Percentiles rank a stretch among this genome's conserved stretches.
These are phyloP conservation scores for Lasioglossum zephyrum DNA, from an alignment of 2,888 invertebrate genomes.

Conservation along the genomic window DNA sequence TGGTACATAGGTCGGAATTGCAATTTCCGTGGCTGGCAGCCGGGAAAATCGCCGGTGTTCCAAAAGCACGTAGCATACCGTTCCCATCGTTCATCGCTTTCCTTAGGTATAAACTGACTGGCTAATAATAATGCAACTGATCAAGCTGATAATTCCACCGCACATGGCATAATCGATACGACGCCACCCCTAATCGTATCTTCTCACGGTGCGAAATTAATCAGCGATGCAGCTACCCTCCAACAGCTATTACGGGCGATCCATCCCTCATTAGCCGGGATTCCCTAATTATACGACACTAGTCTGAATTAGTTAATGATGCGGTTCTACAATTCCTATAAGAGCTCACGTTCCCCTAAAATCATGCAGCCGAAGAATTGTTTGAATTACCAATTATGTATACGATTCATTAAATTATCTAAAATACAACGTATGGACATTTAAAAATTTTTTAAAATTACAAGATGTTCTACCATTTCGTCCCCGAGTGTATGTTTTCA, in stretches of 20 bases:
- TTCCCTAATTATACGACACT: slow-evolving; percentile 27
- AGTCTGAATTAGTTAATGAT: slow-evolving; percentile 28
- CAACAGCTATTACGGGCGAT: slow-evolving; percentile 32
- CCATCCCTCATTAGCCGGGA: slow-evolving; percentile 33
- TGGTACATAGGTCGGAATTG: slow-evolving; percentile 28
- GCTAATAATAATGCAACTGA: slow-evolving; percentile 28
- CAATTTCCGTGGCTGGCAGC: slow-evolving; percentile 37
- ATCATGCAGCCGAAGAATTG: neutral
- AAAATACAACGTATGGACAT: no score
- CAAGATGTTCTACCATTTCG: no score
- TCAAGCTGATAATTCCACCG: slow-evolving; percentile 21
- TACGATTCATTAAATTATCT: no score
- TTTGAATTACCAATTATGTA: neutral
- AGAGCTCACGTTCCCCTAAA: neutral
- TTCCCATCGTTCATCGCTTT: neutral
- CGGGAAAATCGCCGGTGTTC: slow-evolving; percentile 8
- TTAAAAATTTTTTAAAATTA: no score
- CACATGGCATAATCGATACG: slow-evolving; percentile 34
- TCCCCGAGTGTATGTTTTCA: neutral
- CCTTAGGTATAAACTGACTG: slow-evolving; percentile 12
- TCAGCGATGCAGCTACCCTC: slow-evolving; percentile 33
- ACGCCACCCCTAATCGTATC: slow-evolving; percentile 29
- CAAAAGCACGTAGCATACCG: neutral
- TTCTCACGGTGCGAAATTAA: slow-evolving; percentile 50
- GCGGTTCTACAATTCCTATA: neutral